Evolutionary conservation across 1,140 invertebrate species (phyloP).

Genomic region (Mylabris phalerata): DNA sequence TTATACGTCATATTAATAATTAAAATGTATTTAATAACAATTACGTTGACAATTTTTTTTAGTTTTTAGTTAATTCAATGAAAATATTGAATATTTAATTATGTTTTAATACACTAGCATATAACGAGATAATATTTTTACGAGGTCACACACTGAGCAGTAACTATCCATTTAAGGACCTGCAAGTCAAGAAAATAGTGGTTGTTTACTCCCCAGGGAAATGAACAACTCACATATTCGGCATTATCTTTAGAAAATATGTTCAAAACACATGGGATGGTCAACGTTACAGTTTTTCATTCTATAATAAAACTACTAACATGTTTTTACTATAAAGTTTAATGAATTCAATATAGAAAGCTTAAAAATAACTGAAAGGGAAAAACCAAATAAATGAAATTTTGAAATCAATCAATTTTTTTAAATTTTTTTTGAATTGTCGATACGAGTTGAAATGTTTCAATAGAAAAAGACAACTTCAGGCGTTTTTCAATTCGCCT

Average conservation of each 20-base stretch:
- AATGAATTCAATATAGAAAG: too few relatives aligned
- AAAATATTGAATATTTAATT: too few relatives aligned
- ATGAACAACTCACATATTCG: conserved; percentile 34
- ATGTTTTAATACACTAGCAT: not conserved
- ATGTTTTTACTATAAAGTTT: too few relatives aligned
- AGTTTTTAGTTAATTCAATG: too few relatives aligned
- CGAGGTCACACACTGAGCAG: conserved; percentile 32
- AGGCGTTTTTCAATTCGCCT: too few relatives aligned
- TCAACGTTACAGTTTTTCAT: conserved; percentile 26
- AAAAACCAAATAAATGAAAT: too few relatives aligned
- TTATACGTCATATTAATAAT: conserved; percentile 6
- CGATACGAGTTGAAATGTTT: too few relatives aligned
- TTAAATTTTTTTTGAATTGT: too few relatives aligned
- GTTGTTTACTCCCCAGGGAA: conserved; percentile 35
- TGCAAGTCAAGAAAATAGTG: conserved; percentile 29
- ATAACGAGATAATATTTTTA: conserved; percentile 36
- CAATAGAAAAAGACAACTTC: too few relatives aligned
- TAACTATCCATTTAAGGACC: conserved; percentile 36
- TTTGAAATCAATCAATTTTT: too few relatives aligned
- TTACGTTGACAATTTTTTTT: not conserved
- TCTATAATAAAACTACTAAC: not conserved
- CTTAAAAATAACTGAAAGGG: too few relatives aligned
- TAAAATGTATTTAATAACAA: conserved; percentile 6
- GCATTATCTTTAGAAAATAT: conserved; percentile 33
- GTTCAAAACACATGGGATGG: conserved; percentile 30